Base-by-base conservation (phyloP, 2,113 vertebrate genomes). In the Coracopsis vasa region DNA sequence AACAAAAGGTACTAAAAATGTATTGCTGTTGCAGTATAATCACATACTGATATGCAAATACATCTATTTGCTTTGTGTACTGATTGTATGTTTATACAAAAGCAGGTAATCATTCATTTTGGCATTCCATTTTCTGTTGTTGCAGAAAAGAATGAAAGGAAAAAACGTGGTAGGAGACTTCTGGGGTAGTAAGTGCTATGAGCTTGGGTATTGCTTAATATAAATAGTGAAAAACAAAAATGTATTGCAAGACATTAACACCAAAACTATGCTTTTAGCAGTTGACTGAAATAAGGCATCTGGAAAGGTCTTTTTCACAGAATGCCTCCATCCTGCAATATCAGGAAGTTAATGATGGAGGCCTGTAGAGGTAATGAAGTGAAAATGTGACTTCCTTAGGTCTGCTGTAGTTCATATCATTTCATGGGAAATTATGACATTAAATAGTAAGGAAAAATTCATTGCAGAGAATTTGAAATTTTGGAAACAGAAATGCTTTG, bases 1-100 rank as follows among this genome's bases (percentile, higher is more conserved):
- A 69, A 90, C 24, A 79, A 87, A 92, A 89, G 48, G 15, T 50
- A 61, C 70, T 90, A 82, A 88, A 92, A 92, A 90, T 86, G 24
- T 74, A 75, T 67, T n/a, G 14, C 47, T 77, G 20, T 66, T 50
- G 70, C 45, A 47, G 17, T 54, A 11, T 58, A 87, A 84, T 91
- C 37, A 53, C 45, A 37, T 45, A 71, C 31, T 86, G 61, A 72
- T 64, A 92, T 71, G 80, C 83, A 95, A 82, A 95, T 92, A 4
- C 19, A 14, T 60, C 54, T 67, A 4, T 90, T 88, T 88, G 44
- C 86, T 88, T 83, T 88, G 54, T 81, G 69, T 42, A 39, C 35
- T 84, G 72, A 45, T 87, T 81, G 50, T 78, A 37, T 56, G 56
- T 23, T 79, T 72, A 18, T 48, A 80, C 20, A 7, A 91, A 87